These are phyloP conservation scores for Bombyx huttoni DNA, from an alignment of 2,888 invertebrate species.

Conservation along the genomic window DNA sequence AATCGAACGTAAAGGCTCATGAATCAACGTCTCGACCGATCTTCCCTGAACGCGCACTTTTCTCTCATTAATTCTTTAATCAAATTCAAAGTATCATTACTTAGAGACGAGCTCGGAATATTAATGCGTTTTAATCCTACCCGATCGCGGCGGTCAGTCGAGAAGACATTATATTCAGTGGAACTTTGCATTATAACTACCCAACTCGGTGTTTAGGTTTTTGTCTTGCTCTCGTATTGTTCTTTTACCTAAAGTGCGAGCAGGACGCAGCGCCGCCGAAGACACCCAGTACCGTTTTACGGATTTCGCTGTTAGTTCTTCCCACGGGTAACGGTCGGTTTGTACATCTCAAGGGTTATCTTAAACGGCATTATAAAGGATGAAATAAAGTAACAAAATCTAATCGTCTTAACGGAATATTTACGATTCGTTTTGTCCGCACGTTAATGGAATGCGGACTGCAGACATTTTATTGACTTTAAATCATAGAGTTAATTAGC, in stretches of 20 bases:
- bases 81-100: background rate
- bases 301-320: background rate
- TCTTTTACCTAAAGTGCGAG: background rate
- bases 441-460: too few species aligned
- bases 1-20: background rate
- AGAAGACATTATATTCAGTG: slow-evolving; percentile 24
- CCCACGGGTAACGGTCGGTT: slow-evolving; percentile 15
- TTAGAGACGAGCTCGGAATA: slow-evolving; percentile 4
- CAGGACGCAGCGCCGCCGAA: background rate
- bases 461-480: too few species aligned
- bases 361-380: slow-evolving; percentile 34
- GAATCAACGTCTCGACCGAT: background rate
- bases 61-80: background rate
- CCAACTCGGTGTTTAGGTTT: background rate
- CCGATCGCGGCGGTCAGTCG: slow-evolving; percentile 27
- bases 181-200: slow-evolving; percentile 6
- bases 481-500: too few species aligned
- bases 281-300: slow-evolving; percentile 2
- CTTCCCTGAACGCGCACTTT: background rate
- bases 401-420: slow-evolving; percentile 16
- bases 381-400: slow-evolving; percentile 21
- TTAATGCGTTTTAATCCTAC: slow-evolving; percentile 12
- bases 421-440: slow-evolving; percentile 6
- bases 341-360: slow-evolving; percentile 32
- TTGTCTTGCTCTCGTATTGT: background rate